Base-by-base conservation (phyloP, 1,140 invertebrate genomes). In the Pseudomyrmex flavicornis region DNA sequence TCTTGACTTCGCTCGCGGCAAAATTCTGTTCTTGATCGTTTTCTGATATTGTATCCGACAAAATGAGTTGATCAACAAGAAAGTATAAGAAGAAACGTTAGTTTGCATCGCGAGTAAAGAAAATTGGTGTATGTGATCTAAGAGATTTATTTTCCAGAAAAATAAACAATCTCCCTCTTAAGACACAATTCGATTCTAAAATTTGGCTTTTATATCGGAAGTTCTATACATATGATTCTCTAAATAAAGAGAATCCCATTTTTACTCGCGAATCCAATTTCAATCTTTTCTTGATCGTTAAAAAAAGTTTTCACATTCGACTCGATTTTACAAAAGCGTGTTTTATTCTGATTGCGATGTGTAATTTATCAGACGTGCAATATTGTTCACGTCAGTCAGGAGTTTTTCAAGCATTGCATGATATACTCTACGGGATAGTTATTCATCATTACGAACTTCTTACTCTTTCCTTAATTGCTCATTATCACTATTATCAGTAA, bases 401-500 rank as follows among this genome's bases (percentile, higher is more conserved):
- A 22, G 35, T 22, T 58, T 70, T n/a, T 63, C 56, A 46, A n/a
- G 17, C 35, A n/a, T 68, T 13, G 15, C 54, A 35, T 20, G 56
- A 20, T 65, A 22, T 75, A 48, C 44, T 56, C 44, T 10, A 58
- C 54, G 12, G 17, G 68, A 56, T 59, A 61, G 84, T 85, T 88
- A 76, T 85, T 89, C 62, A 77, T 87, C 85, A 85, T 90, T 87
- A 79, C 68, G 69, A 75, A 73, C 52, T 35, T 54, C 22, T 73
- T 62, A 54, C 54, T 56, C 56, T 80, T 68, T 52, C 46, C 58
- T 82, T 70, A 83, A 66, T 68, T 85, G 66, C 56, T 88, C 85
- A 91, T 92, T 93, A 91, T 91, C 89, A 88, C 74, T 44, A 90
- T 92, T 92, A 91, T 91, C 88, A 70, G 79, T 92, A 90, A 92